Base-by-base conservation (phyloP, 1,140 invertebrate species). In the Daktulosphaira vitifoliae region DNA sequence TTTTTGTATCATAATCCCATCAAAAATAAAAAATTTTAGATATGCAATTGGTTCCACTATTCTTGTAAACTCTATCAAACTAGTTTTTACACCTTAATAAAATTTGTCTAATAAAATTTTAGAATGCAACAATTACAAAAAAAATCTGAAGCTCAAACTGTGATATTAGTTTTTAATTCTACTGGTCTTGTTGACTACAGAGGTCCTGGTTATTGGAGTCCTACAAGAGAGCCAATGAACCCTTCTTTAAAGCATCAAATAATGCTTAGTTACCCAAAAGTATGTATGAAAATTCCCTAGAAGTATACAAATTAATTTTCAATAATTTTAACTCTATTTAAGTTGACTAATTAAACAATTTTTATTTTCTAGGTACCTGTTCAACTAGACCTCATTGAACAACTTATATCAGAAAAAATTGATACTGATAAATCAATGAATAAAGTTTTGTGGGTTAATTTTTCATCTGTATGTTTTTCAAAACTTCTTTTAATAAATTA, bases 91-190 rank as follows among this genome's bases (percentile, higher is more conserved):
- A n/a, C n/a, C n/a, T n/a, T n/a, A n/a, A n/a, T n/a, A n/a, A n/a
- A n/a, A n/a, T n/a, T n/a, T n/a, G n/a, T n/a, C n/a, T n/a, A n/a
- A n/a, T n/a, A n/a, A n/a, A n/a, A n/a, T 29, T 48, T 22, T 29
- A 62, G 54, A 16, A 46, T 62, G 39, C 39, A 62, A 46, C 23
- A 29, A 29, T 62, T 62, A 20, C 42, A 46, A 46, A 46, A 46
- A 26, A 62, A 62, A 20, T 46, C 54, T 33, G 54, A 62, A 11
- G 39, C 39, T 44, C 42, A 46, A 29, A 29, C 23, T 46, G 54
- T 46, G 3, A 29, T 62, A 18, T 62, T 62, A 15, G 54, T 46
- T 4, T 62, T 29, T 48, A 39, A 46, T 46, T 18, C 54, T 5
- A 11, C 39, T 15, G 23, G 44, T 8, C 16, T 46, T 7, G 5